These are phyloP conservation scores for Urechis unicinctus DNA, from an alignment of 2,888 invertebrate genomes.

Conservation along the genomic window DNA sequence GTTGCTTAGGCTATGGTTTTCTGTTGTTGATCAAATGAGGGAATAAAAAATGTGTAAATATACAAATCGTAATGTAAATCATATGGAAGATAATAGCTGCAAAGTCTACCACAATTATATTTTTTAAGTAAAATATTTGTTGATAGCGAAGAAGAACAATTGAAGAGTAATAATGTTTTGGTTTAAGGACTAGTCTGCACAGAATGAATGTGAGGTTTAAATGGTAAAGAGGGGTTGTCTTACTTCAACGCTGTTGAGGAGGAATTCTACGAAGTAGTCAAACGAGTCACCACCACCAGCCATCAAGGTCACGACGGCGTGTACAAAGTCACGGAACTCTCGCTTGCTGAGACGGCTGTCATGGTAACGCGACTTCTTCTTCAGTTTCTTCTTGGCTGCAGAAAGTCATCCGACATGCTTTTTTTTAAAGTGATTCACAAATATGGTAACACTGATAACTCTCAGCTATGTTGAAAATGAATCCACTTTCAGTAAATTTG, in stretches of 20 bases:
- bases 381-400: conserved; percentile 16
- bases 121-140: too few relatives aligned
- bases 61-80: too few relatives aligned
- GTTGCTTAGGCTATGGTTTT: too few relatives aligned
- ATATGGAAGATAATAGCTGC: too few relatives aligned
- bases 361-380: conserved; percentile 31
- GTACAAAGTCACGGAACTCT: conserved; percentile 43
- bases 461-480: too few relatives aligned
- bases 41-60: too few relatives aligned
- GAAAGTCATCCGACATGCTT: neutral
- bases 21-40: too few relatives aligned
- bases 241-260: conserved; percentile 45
- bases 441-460: too few relatives aligned
- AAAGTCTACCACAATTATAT: too few relatives aligned
- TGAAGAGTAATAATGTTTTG: neutral
- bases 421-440: too few relatives aligned
- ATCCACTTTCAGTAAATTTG: too few relatives aligned
- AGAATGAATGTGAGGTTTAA: conserved; percentile 1
- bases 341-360: conserved; percentile 41
- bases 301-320: conserved; percentile 30
- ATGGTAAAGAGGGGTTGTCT: conserved; percentile 2
- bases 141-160: too few relatives aligned
- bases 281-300: conserved; percentile 34
- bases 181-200: conserved; percentile 1
- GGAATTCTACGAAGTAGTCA: conserved; percentile 45